Conservation (phyloP, 2,113 vertebrate species). For the Phyllostomus hastatus region DNA sequence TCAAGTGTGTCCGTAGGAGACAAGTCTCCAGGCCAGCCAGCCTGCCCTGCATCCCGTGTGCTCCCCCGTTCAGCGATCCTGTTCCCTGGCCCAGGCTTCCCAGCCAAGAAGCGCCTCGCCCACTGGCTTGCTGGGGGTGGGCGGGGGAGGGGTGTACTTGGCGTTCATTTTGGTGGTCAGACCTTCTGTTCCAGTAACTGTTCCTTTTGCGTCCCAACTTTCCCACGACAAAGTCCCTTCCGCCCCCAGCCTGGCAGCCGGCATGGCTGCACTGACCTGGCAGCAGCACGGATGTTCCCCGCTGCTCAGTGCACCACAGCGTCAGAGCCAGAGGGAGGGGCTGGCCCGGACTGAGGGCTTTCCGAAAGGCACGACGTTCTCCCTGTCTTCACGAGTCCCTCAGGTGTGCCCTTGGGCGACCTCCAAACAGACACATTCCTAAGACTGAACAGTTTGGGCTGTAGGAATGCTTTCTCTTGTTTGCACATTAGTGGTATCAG, state of each 20-base stretch:
- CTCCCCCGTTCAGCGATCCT: fast-evolving
- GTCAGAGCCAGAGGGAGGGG: not conserved
- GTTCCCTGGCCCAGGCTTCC: not conserved
- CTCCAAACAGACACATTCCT: not conserved
- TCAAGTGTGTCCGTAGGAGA: not conserved
- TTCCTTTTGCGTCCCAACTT: not conserved
- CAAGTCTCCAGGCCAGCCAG: not conserved
- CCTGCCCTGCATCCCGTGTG: not conserved
- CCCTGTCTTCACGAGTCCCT: not conserved
- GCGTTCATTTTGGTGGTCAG: not conserved
- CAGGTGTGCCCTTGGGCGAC: not conserved
- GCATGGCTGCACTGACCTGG: not conserved
- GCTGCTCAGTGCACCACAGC: not conserved
- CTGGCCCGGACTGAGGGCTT: not conserved
- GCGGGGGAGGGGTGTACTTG: not conserved
- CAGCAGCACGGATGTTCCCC: not conserved
- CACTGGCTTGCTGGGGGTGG: not conserved
- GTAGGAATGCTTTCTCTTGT: too few species aligned
- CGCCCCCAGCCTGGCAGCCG: not conserved
- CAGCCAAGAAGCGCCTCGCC: not conserved
- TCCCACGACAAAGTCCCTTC: not conserved
- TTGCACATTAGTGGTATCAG: not conserved
- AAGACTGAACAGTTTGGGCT: not conserved
- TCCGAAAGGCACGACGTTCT: not conserved
- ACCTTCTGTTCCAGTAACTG: not conserved